Percentiles rank a stretch among this genome's conserved stretches.
These are phyloP conservation scores for Podarcis cretensis DNA, from an alignment of 2,113 vertebrate species.

Conservation along the genomic window DNA sequence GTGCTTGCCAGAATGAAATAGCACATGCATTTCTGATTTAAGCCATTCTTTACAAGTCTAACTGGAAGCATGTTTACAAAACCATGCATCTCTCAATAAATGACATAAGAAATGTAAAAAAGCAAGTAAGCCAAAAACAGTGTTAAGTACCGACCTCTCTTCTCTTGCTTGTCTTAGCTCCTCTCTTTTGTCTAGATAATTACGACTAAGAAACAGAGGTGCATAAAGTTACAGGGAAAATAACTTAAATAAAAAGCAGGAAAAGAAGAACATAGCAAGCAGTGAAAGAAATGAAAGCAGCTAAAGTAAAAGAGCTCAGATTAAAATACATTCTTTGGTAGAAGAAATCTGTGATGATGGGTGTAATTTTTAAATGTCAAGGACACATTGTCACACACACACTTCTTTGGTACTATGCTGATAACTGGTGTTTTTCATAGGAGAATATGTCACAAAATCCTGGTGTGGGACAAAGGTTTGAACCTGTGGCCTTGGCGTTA, in stretches of 20 bases:
- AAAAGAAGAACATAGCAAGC: constrained; percentile 35
- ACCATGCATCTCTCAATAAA: not conserved
- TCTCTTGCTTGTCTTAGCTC: constrained; percentile 91
- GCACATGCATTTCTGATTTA: constrained; percentile 39
- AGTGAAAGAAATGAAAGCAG: constrained; percentile 33
- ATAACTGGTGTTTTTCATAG: not conserved
- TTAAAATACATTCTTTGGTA: not conserved
- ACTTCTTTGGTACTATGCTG: not conserved
- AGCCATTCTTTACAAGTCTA: constrained; percentile 49
- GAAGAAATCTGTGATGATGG: not conserved
- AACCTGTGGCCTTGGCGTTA: too few species aligned
- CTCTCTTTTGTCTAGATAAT: constrained; percentile 91
- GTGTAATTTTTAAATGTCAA: not conserved
- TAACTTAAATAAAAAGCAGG: constrained; percentile 47
- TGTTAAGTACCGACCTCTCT: constrained; percentile 86
- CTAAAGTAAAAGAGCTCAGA: not conserved
- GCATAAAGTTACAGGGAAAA: constrained; percentile 58
- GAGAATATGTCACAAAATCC: not conserved
- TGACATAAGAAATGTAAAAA: constrained; percentile 31
- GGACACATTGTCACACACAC: not conserved
- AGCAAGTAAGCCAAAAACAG: constrained; percentile 13
- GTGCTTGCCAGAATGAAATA: constrained; percentile 21
- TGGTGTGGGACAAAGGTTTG: too few species aligned
- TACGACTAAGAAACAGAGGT: constrained; percentile 81
- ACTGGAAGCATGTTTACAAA: constrained; percentile 52